Base-by-base conservation (phyloP, 2,888 invertebrate species). In the Clusia tigrina region DNA sequence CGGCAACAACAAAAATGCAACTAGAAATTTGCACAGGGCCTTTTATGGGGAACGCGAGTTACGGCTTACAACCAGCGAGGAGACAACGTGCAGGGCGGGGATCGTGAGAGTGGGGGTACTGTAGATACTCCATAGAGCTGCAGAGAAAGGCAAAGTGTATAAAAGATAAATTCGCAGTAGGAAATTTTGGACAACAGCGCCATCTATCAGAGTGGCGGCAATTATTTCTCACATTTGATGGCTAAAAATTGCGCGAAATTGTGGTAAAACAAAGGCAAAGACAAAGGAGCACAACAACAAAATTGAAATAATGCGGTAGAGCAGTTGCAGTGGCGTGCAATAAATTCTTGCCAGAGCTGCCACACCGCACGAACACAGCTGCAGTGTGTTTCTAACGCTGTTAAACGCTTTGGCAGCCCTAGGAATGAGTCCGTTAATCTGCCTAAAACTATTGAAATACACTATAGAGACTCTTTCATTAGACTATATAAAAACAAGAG, bases 81-180 rank as follows among this genome's bases (percentile, higher is more conserved):
- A n/a, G n/a, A n/a, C n/a, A n/a, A n/a, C n/a, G n/a, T n/a, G n/a
- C 23, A 12, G 6, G 32, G 32, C 42, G 42, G 12, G 42, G 42
- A 2, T 20, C 9, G 20, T 46, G 23, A 15, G 23, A 20, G 22
- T n/a, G 17, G 22, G 6, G 42, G 3, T 25, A 18, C 22, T 10
- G 38, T 23, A 22, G 42, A 9, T n/a, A 23, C 2, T 32, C 10
- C 15, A 56, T n/a, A 20, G 10, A 9, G 51, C 18, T 9, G 48
- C 42, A 22, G 12, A 52, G 20, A 52, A 22, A 22, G 12, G 12
- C 18, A 54, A 37, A 53, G 53, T 58, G 26, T 20, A 54, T 59
- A 59, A n/a, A 67, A 74, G 76, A 77, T 69, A 74, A 74, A 74
- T 74, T 74, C 69, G 67, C 69, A 73, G 70, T 74, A 73, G 73